Evolutionary conservation across 1,140 invertebrate species (phyloP).

Genomic region (Procambarus clarkii): DNA sequence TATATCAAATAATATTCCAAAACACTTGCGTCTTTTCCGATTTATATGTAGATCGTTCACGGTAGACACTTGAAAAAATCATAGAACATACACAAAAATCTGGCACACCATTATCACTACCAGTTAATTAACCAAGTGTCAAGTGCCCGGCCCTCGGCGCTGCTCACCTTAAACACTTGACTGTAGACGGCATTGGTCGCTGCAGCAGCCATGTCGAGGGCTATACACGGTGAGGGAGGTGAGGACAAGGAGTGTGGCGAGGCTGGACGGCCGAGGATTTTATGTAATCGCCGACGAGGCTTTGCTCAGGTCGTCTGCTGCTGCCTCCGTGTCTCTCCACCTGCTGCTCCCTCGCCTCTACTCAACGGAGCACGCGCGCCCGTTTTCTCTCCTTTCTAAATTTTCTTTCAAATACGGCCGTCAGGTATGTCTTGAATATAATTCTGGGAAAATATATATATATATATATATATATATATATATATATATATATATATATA

Average conservation of each 20-base stretch:
- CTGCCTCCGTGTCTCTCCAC: no score
- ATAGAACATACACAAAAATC: background rate
- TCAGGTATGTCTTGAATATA: no score
- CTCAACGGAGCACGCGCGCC: conserved; percentile 31
- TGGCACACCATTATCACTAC: background rate
- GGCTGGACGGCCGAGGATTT: background rate
- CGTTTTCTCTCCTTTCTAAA: conserved; percentile 25
- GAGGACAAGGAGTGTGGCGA: conserved; percentile 1
- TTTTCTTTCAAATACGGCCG: no score
- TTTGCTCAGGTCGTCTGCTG: conserved; percentile 37
- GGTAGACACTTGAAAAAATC: background rate
- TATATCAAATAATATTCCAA: no score
- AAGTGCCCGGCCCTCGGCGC: background rate
- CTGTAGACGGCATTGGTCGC: conserved; percentile 33
- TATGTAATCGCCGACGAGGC: conserved; percentile 13
- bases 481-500: no score
- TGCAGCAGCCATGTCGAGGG: conserved; percentile 9
- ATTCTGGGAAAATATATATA: no score
- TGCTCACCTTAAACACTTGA: conserved; percentile 38
- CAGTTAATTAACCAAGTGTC: background rate
- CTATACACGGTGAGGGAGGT: background rate
- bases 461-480: no score
- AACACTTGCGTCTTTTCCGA: no score
- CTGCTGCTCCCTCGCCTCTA: background rate
- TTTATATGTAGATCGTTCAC: no score